These are phyloP conservation scores for Phaedon cochleariae DNA, from an alignment of 2,888 invertebrate species.

Conservation along the genomic window DNA sequence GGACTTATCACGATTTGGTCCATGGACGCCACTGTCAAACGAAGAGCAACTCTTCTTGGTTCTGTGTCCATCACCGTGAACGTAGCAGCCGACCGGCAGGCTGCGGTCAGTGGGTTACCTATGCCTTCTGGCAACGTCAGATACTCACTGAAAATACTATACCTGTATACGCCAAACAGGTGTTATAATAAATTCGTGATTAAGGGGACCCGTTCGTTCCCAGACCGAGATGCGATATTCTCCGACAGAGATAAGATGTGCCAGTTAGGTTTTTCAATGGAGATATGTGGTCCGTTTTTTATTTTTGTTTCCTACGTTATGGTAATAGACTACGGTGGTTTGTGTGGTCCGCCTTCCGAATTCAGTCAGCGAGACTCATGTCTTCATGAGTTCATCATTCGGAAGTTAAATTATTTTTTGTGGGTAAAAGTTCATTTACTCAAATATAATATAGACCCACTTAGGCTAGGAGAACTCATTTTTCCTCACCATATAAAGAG, in stretches of 20 bases:
- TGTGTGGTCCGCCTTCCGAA: neutral
- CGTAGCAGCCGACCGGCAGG: conserved; percentile 13
- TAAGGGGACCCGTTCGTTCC: neutral
- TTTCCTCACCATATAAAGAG: no score
- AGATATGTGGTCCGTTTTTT: neutral
- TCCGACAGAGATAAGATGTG: neutral
- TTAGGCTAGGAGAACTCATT: no score
- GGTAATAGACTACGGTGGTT: neutral
- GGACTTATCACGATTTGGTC: no score
- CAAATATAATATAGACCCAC: no score
- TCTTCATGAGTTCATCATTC: neutral
- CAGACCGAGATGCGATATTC: conserved; percentile 1
- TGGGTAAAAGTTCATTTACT: no score
- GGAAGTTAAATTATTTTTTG: no score
- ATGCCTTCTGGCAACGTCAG: conserved; percentile 52
- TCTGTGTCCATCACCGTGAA: neutral
- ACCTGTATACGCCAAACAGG: conserved; percentile 9
- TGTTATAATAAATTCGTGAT: conserved; percentile 10
- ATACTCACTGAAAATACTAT: conserved; percentile 15
- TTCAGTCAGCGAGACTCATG: neutral
- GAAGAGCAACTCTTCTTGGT: neutral
- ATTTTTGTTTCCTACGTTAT: neutral
- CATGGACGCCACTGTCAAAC: neutral
- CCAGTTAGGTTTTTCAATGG: conserved; percentile 2
- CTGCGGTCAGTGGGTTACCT: conserved; percentile 57